phyloP scores from a whole-genome alignment of 2,888 invertebrate species.

The Elegia similella region DNA sequence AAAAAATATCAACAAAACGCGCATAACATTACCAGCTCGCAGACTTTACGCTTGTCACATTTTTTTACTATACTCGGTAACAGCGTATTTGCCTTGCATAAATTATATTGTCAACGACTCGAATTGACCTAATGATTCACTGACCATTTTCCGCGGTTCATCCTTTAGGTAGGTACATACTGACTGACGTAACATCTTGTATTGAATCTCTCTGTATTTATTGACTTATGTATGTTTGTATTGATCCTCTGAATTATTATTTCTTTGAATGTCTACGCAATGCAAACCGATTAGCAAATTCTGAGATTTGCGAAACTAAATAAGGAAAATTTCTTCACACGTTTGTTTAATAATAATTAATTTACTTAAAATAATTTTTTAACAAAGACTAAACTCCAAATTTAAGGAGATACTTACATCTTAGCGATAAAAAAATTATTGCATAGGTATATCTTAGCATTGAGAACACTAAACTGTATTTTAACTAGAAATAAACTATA shows the following conservation, averaged over 20 bases:
- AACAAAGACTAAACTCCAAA: no score
- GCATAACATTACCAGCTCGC: constrained; percentile 28
- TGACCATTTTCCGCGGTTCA: constrained; percentile 68
- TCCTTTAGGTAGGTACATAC: constrained; percentile 61
- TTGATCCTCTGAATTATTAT: constrained; percentile 6
- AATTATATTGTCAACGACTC: constrained; percentile 72
- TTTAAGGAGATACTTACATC: no score
- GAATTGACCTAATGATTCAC: constrained; percentile 77
- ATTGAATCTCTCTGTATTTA: constrained; percentile 33
- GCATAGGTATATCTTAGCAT: no score
- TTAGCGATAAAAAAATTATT: no score
- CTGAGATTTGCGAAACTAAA: constrained; percentile 6
- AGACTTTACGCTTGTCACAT: constrained; percentile 36
- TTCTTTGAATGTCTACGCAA: constrained; percentile 7
- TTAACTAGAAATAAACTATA: no score
- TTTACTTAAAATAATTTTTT: neutral
- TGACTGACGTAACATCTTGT: constrained; percentile 11
- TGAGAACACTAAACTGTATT: no score
- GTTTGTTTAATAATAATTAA: neutral
- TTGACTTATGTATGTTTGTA: neutral
- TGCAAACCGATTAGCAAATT: neutral
- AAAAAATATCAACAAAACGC: constrained; percentile 4
- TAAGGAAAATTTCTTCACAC: neutral
- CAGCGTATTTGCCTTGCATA: constrained; percentile 60
- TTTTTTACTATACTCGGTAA: constrained; percentile 43